phyloP scores from a whole-genome alignment of 2,797 vertebrate genomes.

The Varecia variegata region DNA sequence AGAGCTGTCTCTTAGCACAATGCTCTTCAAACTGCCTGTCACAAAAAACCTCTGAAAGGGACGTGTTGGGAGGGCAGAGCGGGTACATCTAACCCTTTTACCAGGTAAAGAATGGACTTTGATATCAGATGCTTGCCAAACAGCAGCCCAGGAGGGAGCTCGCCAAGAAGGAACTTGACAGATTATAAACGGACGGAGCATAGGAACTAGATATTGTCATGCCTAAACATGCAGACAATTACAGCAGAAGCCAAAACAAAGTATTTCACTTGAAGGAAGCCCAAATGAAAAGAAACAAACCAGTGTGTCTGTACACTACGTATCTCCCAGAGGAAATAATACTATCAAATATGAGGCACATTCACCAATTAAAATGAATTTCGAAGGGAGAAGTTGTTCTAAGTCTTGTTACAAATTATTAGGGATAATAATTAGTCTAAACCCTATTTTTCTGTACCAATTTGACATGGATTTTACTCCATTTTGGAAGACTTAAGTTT shows the following conservation, averaged over 20 bases:
- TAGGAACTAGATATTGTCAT: background rate
- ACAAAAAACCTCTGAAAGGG: background rate
- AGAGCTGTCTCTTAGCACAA: background rate
- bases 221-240: background rate
- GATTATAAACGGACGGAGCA: background rate
- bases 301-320: background rate
- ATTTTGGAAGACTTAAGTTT: background rate
- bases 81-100: background rate
- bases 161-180: background rate
- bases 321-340: background rate
- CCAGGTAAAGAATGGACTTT: slow-evolving; percentile 57
- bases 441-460: background rate
- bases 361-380: background rate
- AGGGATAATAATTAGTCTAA: background rate
- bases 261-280: background rate
- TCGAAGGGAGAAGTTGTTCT: background rate
- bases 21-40: background rate
- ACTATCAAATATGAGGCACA: background rate
- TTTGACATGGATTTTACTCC: background rate
- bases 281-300: background rate
- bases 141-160: slow-evolving; percentile 1
- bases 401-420: background rate
- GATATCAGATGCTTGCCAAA: slow-evolving; percentile 59
- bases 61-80: background rate
- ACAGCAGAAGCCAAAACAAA: background rate